Percentiles rank a stretch among this genome's conserved stretches.
phyloP scores from a whole-genome alignment of 2,797 vertebrate genomes.

The Ficedula albicollis region DNA sequence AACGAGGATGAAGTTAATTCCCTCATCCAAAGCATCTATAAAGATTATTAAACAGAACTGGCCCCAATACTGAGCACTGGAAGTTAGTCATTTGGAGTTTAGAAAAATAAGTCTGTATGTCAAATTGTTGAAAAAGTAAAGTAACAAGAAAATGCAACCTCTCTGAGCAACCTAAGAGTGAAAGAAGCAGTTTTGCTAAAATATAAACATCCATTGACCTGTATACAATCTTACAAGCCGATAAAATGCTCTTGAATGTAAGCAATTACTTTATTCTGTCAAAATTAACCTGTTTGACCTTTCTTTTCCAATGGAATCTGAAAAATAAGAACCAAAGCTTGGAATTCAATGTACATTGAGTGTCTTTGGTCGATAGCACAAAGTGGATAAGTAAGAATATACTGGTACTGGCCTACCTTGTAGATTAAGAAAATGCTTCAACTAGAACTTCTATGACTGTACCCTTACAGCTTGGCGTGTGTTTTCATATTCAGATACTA shows the following conservation, averaged over 20 bases:
- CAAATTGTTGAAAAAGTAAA: not conserved
- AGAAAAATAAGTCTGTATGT: not conserved
- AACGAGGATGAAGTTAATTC: not conserved
- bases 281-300: not conserved
- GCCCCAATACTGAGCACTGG: not conserved
- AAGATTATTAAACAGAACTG: not conserved
- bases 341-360: not conserved
- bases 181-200: not conserved
- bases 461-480: conserved; percentile 44
- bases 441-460: not conserved
- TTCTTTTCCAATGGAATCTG: not conserved
- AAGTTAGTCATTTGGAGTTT: not conserved
- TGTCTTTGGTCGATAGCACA: not conserved
- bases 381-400: not conserved
- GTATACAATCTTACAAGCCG: not conserved
- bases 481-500: conserved; percentile 61
- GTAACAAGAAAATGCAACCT: not conserved
- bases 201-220: not conserved
- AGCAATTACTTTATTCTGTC: not conserved
- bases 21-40: not conserved
- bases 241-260: not conserved
- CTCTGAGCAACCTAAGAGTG: not conserved
- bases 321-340: not conserved
- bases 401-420: not conserved
- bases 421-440: conserved; percentile 25